Percentiles rank a stretch among this genome's conserved stretches.
phyloP scores from a whole-genome alignment of 1,140 invertebrate species.

The Drosophila repletoides region DNA sequence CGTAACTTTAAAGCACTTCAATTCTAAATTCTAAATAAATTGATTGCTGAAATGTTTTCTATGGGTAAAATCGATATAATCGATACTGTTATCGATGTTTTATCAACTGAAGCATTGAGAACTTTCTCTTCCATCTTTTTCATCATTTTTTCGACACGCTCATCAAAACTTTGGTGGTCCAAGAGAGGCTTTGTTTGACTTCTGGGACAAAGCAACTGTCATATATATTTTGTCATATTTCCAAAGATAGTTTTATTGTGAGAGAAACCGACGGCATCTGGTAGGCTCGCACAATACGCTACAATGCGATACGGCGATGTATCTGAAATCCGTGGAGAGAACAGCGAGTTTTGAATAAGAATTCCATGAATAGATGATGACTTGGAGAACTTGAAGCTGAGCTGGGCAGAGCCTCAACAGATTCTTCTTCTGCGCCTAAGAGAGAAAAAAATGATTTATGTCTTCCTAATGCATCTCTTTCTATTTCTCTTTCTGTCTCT shows the following conservation, averaged over 20 bases:
- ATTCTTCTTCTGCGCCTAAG: background rate
- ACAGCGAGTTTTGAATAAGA: slow-evolving; percentile 1
- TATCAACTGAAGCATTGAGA: too few species aligned
- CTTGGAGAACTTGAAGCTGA: slow-evolving; percentile 48
- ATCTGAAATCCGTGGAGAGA: slow-evolving; percentile 49
- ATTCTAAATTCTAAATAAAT: too few species aligned
- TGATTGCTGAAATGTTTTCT: too few species aligned
- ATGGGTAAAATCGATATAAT: too few species aligned
- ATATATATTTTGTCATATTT: slow-evolving; percentile 55
- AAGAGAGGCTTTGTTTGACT: background rate
- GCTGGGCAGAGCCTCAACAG: background rate
- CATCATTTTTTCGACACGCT: background rate
- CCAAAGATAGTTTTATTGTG: slow-evolving; percentile 39
- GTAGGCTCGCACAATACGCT: background rate
- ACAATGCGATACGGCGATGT: too few species aligned
- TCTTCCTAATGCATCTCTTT: background rate
- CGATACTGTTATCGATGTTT: too few species aligned
- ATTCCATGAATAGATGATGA: slow-evolving; percentile 59
- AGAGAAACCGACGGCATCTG: slow-evolving; percentile 50
- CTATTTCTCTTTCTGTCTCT: background rate
- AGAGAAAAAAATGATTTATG: slow-evolving; percentile 58
- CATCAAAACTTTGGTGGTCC: slow-evolving; percentile 62
- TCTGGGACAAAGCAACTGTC: slow-evolving; percentile 59
- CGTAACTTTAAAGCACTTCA: too few species aligned
- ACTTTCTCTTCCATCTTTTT: background rate